Percentiles rank a stretch among this genome's conserved stretches.
These are phyloP conservation scores for Lissocephala sabroskyi DNA, from an alignment of 2,888 invertebrate genomes.

Conservation along the genomic window DNA sequence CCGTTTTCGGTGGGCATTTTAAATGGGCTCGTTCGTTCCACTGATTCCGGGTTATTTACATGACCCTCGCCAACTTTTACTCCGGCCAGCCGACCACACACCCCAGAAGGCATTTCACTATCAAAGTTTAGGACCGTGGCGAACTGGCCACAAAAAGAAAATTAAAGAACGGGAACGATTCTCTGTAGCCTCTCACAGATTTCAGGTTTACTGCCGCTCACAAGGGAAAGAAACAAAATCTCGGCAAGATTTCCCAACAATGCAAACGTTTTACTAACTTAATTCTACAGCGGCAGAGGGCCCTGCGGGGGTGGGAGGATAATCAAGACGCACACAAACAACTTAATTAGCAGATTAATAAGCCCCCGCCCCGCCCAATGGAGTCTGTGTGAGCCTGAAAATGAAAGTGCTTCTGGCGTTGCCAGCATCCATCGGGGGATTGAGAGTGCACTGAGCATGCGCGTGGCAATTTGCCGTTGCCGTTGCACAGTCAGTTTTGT, in stretches of 20 bases:
- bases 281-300: conserved; percentile 49
- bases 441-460: conserved; percentile 46
- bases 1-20: no score
- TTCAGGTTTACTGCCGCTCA: no score
- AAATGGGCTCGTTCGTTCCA: no score
- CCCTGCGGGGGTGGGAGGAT: no score
- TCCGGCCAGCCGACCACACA: no score
- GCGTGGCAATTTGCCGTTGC: conserved; percentile 28
- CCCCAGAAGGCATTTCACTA: no score
- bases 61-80: no score
- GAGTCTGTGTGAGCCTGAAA: conserved; percentile 48
- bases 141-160: conserved; percentile 1
- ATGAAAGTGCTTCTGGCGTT: conserved; percentile 46
- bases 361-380: conserved; percentile 22
- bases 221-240: conserved; percentile 3
- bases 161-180: neutral
- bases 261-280: conserved; percentile 56
- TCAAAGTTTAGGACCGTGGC: no score
- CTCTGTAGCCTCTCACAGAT: no score
- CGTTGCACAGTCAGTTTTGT: conserved; percentile 18
- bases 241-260: conserved; percentile 24
- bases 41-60: no score
- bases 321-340: conserved; percentile 28
- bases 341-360: conserved; percentile 57
- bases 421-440: no score